A percentile compares a stretch with the other conserved stretches of the same genome.
These are phyloP conservation scores for Syngnathus acus DNA, from an alignment of 2,797 vertebrate species.

Conservation along the genomic window DNA sequence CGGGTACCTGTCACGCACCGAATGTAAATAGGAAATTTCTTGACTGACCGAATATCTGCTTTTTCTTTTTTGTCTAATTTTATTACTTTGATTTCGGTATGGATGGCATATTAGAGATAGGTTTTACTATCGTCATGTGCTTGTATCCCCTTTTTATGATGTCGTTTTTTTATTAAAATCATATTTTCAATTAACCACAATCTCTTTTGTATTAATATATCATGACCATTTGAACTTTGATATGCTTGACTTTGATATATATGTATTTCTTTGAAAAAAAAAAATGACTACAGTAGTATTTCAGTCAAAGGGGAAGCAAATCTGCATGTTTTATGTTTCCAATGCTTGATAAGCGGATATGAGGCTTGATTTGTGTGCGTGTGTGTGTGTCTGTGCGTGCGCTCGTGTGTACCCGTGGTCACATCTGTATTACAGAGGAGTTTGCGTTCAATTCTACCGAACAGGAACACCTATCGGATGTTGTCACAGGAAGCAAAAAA, in stretches of 20 bases:
- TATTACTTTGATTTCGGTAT: neutral
- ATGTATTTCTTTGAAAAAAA: too few relatives aligned
- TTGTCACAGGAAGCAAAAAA: constrained; percentile 72
- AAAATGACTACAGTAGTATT: too few relatives aligned
- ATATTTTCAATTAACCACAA: constrained; percentile 22
- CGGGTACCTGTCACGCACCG: neutral
- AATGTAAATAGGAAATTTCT: neutral
- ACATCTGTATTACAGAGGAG: constrained; percentile 20
- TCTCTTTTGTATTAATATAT: too few relatives aligned
- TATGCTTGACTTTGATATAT: too few relatives aligned
- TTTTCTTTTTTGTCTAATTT: constrained; percentile 6
- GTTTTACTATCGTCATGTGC: constrained; percentile 72
- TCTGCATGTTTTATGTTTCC: too few relatives aligned
- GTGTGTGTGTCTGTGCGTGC: neutral
- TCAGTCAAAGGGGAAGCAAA: too few relatives aligned
- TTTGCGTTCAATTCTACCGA: constrained; percentile 49
- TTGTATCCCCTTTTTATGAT: constrained; percentile 7
- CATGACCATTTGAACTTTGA: too few relatives aligned
- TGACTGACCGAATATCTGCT: neutral
- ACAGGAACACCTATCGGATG: constrained; percentile 59
- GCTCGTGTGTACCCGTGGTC: too few relatives aligned
- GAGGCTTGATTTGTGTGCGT: neutral
- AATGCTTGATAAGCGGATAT: too few relatives aligned
- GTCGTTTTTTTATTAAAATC: constrained; percentile 42
- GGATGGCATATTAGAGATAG: constrained; percentile 55